phyloP scores from a whole-genome alignment of 2,888 invertebrate species.

The Epirrita christyi region DNA sequence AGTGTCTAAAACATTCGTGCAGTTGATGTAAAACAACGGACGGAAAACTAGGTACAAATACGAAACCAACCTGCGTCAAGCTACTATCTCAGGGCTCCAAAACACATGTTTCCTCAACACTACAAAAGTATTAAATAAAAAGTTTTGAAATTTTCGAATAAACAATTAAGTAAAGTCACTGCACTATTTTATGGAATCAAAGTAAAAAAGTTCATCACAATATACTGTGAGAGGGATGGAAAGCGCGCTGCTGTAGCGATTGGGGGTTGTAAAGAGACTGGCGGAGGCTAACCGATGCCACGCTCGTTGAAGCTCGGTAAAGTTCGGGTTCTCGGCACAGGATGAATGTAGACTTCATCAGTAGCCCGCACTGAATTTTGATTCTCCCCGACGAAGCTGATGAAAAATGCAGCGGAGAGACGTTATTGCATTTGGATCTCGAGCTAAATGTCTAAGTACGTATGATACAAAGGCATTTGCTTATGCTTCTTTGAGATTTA shows the following conservation, averaged over 20 bases:
- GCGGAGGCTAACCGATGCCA: conserved; percentile 33
- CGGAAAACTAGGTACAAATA: conserved; percentile 16
- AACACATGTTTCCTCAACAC: conserved; percentile 58
- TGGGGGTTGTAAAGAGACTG: conserved; percentile 63
- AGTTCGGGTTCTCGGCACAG: conserved; percentile 35
- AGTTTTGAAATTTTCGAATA: conserved; percentile 26
- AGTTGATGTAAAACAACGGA: conserved; percentile 33
- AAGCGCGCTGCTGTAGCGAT: conserved; percentile 52
- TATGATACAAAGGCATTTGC: conserved; percentile 29
- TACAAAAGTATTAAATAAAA: conserved; percentile 29
- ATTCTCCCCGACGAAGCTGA: conserved; percentile 43
- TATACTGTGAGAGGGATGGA: conserved; percentile 46
- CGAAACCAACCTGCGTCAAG: conserved; percentile 47
- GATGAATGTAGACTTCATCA: conserved; percentile 35
- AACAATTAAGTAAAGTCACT: conserved; percentile 49
- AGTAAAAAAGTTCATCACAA: conserved; percentile 72
- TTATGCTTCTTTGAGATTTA: conserved; percentile 13
- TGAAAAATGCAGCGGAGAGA: conserved; percentile 56
- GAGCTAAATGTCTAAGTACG: conserved; percentile 25
- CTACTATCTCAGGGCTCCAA: conserved; percentile 54
- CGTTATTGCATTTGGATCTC: conserved; percentile 46
- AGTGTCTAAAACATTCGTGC: conserved; percentile 15
- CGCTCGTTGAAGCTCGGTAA: conserved; percentile 41
- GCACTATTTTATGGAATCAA: conserved; percentile 49
- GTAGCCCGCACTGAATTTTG: conserved; percentile 47